Percentiles rank a stretch among this genome's conserved stretches.
These are phyloP conservation scores for Periophthalmus magnuspinnatus DNA, from an alignment of 2,797 vertebrate species.

Conservation along the genomic window DNA sequence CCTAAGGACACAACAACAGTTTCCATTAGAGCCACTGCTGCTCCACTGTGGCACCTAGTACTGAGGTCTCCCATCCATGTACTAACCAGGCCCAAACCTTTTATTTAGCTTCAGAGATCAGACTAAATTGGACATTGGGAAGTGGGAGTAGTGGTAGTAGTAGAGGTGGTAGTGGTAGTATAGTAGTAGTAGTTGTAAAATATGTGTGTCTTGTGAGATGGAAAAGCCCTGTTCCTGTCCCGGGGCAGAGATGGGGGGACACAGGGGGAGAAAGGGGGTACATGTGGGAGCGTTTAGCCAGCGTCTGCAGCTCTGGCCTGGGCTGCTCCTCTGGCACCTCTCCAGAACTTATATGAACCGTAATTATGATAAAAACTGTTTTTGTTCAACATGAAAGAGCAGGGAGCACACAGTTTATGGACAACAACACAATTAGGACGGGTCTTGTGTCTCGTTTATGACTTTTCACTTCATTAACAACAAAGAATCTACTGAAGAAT, in stretches of 20 bases:
- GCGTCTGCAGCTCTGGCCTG: not conserved
- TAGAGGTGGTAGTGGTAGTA: too few relatives aligned
- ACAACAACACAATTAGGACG: slow-evolving; percentile 6
- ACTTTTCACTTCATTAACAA: slow-evolving; percentile 4
- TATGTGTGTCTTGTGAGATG: not conserved
- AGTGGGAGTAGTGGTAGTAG: too few relatives aligned
- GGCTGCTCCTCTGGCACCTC: slow-evolving; percentile 1
- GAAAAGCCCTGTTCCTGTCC: not conserved
- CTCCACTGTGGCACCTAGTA: too few relatives aligned
- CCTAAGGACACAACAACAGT: too few relatives aligned
- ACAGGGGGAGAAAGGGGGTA: not conserved
- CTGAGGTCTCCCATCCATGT: too few relatives aligned
- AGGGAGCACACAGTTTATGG: not conserved
- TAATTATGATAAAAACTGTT: slow-evolving; percentile 7
- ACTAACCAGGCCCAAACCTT: too few relatives aligned
- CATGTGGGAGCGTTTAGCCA: slow-evolving; percentile 6
- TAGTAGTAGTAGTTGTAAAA: too few relatives aligned
- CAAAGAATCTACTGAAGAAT: not conserved
- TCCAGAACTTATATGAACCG: not conserved
- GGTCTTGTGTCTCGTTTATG: not conserved
- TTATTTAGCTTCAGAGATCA: too few relatives aligned
- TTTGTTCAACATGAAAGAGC: not conserved
- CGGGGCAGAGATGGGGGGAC: not conserved
- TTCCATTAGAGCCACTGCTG: too few relatives aligned
- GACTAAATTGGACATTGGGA: too few relatives aligned